phyloP scores from a whole-genome alignment of 1,140 invertebrate species.

The Metopolophium dirhodum region DNA sequence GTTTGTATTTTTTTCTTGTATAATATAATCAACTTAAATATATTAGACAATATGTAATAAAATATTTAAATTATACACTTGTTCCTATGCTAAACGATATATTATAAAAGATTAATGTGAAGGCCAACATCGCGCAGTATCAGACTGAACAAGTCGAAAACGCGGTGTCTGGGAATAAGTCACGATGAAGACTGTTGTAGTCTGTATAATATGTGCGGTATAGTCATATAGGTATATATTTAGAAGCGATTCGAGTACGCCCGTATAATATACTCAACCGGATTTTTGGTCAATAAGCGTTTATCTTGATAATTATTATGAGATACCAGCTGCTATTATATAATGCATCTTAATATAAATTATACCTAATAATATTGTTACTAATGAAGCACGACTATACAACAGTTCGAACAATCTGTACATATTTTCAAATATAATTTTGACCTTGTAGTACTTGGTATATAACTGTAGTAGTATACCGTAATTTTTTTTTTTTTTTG shows the following conservation, averaged over 20 bases:
- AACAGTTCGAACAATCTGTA: background rate
- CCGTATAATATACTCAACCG: constrained; percentile 2
- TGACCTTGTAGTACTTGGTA: background rate
- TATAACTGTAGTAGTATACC: background rate
- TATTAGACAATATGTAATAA: background rate
- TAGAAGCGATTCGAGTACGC: background rate
- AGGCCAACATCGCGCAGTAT: background rate
- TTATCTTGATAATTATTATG: background rate
- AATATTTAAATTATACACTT: constrained; percentile 27
- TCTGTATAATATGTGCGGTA: background rate
- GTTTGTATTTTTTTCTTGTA: background rate
- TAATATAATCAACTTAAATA: background rate
- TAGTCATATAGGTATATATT: background rate
- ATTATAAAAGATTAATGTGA: constrained; percentile 1
- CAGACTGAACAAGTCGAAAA: background rate
- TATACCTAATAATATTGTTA: background rate
- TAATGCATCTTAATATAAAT: constrained; percentile 16
- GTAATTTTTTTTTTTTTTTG: too few relatives aligned
- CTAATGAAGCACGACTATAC: background rate
- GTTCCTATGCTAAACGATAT: background rate
- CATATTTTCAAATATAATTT: background rate
- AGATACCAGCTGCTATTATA: background rate
- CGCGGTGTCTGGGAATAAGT: background rate
- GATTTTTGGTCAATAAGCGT: constrained; percentile 6
- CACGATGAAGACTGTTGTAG: background rate